phyloP scores from a whole-genome alignment of 2,113 vertebrate genomes.

The Osmerus eperlanus region DNA sequence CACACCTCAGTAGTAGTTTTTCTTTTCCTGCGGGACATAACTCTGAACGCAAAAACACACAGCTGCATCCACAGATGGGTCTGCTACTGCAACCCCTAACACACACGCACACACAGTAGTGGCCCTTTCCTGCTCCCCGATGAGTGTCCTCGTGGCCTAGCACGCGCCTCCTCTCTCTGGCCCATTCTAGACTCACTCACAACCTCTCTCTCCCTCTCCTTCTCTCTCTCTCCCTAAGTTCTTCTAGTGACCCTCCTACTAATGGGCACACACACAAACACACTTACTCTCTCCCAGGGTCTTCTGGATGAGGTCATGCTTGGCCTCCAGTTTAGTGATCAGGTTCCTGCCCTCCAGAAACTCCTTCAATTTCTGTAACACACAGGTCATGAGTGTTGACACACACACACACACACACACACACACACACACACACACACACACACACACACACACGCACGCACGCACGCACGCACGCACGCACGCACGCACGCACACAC shows the following conservation, averaged over 20 bases:
- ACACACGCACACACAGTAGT: constrained; percentile 13
- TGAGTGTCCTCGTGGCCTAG: constrained; percentile 20
- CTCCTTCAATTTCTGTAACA: constrained; percentile 94
- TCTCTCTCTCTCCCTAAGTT: not conserved
- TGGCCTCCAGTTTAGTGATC: constrained; percentile 97
- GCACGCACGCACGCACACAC: too few relatives aligned
- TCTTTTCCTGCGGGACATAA: constrained; percentile 42
- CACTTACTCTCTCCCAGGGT: constrained; percentile 94
- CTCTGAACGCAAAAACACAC: constrained; percentile 28
- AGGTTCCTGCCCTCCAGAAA: constrained; percentile 97
- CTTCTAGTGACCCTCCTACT: not conserved
- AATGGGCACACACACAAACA: constrained; percentile 1
- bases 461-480: too few relatives aligned
- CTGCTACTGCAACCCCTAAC: constrained; percentile 39
- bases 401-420: not conserved
- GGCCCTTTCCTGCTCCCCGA: constrained; percentile 30
- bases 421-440: not conserved
- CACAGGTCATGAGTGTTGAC: constrained; percentile 1
- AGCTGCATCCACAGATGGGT: constrained; percentile 50
- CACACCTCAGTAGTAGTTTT: constrained; percentile 26
- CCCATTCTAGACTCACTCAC: constrained; percentile 9
- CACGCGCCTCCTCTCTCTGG: constrained; percentile 26
- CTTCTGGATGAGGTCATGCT: constrained; percentile 95
- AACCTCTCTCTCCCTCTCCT: not conserved
- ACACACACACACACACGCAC: not conserved